Evolutionary conservation across 2,888 invertebrate species (phyloP).

Genomic region (Phengaris arion): DNA sequence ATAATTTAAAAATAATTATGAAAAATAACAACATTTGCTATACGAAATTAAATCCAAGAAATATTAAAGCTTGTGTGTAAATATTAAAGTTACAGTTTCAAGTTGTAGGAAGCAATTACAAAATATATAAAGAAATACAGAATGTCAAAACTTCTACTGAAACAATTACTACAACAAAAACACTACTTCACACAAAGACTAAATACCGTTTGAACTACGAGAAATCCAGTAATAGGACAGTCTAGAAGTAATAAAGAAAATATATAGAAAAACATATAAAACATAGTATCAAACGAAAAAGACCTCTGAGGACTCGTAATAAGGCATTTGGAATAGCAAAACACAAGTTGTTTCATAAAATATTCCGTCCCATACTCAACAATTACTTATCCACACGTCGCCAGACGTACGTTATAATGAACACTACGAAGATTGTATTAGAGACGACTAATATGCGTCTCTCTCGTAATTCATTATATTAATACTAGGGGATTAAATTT

Average conservation of each 20-base stretch:
- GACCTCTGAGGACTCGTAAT: not conserved
- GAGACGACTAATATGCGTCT: slow-evolving; percentile 41
- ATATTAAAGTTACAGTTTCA: no score
- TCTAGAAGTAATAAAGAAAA: slow-evolving; percentile 11
- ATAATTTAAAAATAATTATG: no score
- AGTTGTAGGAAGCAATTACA: not conserved
- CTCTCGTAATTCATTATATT: slow-evolving; percentile 7
- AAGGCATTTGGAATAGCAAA: not conserved
- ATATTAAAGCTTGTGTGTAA: no score
- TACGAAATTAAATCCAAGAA: no score
- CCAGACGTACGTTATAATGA: slow-evolving; percentile 45
- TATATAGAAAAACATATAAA: not conserved
- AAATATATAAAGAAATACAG: not conserved
- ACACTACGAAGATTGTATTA: slow-evolving; percentile 48
- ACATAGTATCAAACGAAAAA: not conserved
- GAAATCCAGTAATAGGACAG: slow-evolving; percentile 23
- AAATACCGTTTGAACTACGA: not conserved
- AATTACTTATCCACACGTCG: slow-evolving; percentile 50
- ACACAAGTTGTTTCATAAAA: slow-evolving; percentile 22
- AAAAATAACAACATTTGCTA: no score
- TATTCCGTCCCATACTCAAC: slow-evolving; percentile 45
- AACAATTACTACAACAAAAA: not conserved
- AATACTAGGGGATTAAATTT: slow-evolving; percentile 3
- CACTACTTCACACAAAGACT: not conserved
- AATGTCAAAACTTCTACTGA: not conserved